Evolutionary conservation across 2,113 vertebrate species (phyloP).

Genomic region (Tychaedon coryphoeus): DNA sequence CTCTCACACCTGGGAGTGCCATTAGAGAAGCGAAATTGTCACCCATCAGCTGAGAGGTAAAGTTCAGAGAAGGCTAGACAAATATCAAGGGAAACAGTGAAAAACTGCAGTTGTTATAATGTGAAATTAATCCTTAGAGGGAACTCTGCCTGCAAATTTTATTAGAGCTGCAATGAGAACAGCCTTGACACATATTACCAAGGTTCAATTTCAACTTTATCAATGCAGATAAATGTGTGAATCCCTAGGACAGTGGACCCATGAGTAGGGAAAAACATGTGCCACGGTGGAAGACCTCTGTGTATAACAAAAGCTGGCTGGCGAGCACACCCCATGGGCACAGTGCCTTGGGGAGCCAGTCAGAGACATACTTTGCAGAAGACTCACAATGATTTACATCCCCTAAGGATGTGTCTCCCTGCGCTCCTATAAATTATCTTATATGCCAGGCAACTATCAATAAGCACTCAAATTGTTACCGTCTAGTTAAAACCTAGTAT

Average conservation of each 20-base stretch:
- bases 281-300: neutral
- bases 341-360: neutral
- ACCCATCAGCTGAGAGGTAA: neutral
- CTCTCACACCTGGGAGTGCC: neutral
- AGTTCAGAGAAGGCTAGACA: neutral
- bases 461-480: neutral
- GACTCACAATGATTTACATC: neutral
- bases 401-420: neutral
- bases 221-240: fast-evolving
- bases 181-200: neutral
- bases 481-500: neutral
- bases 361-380: neutral
- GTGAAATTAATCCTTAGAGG: constrained; percentile 12
- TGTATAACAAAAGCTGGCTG: neutral
- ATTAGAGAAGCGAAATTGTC: neutral
- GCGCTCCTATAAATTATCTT: neutral
- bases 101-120: neutral
- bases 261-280: neutral
- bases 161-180: neutral
- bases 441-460: neutral
- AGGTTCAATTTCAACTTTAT: neutral
- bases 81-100: neutral
- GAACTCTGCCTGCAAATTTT: neutral
- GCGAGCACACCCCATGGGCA: neutral
- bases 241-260: fast-evolving